These are phyloP conservation scores for Brachypalpus laphriformis DNA, from an alignment of 2,888 invertebrate genomes.

Conservation along the genomic window DNA sequence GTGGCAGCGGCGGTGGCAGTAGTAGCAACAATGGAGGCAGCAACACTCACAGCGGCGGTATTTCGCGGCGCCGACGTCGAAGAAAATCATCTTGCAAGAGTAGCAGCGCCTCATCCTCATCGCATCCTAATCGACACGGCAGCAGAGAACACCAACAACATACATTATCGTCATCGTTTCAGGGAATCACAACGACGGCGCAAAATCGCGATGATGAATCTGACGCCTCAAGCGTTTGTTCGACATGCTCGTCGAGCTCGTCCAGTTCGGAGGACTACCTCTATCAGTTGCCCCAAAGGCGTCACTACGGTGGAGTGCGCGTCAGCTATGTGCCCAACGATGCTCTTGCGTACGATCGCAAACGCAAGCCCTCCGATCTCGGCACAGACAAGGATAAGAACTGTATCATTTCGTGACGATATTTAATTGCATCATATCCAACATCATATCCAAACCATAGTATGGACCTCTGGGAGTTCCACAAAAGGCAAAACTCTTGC, in stretches of 20 bases:
- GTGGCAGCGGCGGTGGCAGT: slow-evolving; percentile 41
- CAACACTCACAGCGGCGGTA: slow-evolving; percentile 77
- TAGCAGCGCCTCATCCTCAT: slow-evolving; percentile 79
- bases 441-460: slow-evolving; percentile 49
- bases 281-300: slow-evolving; percentile 91
- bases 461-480: slow-evolving; percentile 36
- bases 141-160: slow-evolving; percentile 79
- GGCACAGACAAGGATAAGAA: slow-evolving; percentile 87
- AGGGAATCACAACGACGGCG: slow-evolving; percentile 77
- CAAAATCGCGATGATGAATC: slow-evolving; percentile 82
- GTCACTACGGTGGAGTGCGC: slow-evolving; percentile 93
- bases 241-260: slow-evolving; percentile 93
- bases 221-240: slow-evolving; percentile 92
- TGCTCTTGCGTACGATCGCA: slow-evolving; percentile 91
- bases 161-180: slow-evolving; percentile 81
- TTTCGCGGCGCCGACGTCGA: slow-evolving; percentile 79
- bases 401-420: slow-evolving; percentile 92
- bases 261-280: slow-evolving; percentile 94
- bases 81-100: slow-evolving; percentile 80
- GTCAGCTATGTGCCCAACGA: slow-evolving; percentile 97
- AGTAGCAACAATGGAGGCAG: slow-evolving; percentile 77
- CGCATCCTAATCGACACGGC: slow-evolving; percentile 77
- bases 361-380: slow-evolving; percentile 84
- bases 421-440: slow-evolving; percentile 73
- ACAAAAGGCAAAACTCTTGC: slow-evolving; percentile 43